Percentiles rank a stretch among this genome's conserved stretches.
Conservation (phyloP, 2,888 invertebrate genomes). For the Eupithecia insigniata region DNA sequence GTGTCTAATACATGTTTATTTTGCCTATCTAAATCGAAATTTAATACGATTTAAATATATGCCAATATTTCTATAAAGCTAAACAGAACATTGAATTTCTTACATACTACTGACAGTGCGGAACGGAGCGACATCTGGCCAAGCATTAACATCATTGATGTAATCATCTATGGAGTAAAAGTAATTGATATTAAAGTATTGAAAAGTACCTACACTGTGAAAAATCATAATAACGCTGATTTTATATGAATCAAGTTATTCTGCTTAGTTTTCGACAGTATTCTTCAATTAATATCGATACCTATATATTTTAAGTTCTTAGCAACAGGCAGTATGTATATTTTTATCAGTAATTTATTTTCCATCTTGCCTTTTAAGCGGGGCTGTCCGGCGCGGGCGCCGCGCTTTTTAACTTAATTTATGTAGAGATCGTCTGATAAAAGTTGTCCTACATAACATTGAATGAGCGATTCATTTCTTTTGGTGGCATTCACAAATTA, state of each 20-base stretch:
- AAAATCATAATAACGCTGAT: not conserved
- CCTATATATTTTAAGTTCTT: not conserved
- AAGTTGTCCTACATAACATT: not conserved
- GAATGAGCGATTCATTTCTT: not conserved
- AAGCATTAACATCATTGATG: too few species aligned
- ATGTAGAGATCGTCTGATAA: not conserved
- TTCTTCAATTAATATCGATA: not conserved
- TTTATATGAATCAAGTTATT: not conserved
- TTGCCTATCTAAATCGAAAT: too few species aligned
- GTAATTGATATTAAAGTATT: too few species aligned
- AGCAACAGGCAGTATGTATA: not conserved
- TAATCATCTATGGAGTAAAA: too few species aligned
- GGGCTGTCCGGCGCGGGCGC: not conserved
- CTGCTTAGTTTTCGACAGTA: not conserved
- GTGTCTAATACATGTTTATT: too few species aligned
- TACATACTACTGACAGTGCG: too few species aligned
- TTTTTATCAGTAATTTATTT: not conserved
- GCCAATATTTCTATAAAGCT: too few species aligned
- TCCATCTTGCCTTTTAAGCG: not conserved
- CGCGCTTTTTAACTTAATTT: not conserved
- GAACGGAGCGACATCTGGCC: too few species aligned
- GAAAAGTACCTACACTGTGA: too few species aligned
- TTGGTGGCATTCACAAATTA: not conserved
- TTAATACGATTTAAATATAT: too few species aligned
- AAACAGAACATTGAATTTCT: too few species aligned